Evolutionary conservation across 37 sponge, comb jelly and placozoan genomes (phyloP).

Genomic region (Chondrosia reniformis): DNA sequence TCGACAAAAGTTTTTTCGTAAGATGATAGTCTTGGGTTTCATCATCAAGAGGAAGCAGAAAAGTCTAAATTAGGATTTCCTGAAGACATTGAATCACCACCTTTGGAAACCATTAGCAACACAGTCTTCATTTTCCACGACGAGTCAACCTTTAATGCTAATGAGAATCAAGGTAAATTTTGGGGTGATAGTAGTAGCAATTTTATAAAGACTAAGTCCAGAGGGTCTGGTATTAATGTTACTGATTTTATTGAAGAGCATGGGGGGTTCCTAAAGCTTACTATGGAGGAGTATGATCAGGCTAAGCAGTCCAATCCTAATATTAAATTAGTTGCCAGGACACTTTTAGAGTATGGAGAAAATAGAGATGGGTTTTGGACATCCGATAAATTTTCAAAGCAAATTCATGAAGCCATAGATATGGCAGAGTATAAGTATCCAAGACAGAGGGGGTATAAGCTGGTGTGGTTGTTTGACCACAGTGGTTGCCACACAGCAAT

Average conservation of each 20-base stretch:
- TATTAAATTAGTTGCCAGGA: conserved; percentile 13
- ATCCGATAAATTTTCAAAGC: conserved; percentile 30
- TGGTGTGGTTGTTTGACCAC: conserved; percentile 53
- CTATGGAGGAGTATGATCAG: neutral
- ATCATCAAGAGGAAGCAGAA: neutral
- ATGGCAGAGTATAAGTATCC: conserved; percentile 57
- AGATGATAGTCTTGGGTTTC: conserved; percentile 31
- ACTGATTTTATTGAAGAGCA: conserved; percentile 16
- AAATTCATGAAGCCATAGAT: conserved; percentile 28
- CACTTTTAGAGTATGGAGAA: conserved; percentile 42
- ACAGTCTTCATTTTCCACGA: conserved; percentile 6
- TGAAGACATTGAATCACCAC: too few species aligned
- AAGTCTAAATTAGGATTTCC: neutral
- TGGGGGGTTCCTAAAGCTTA: conserved; percentile 22
- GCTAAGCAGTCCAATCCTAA: neutral
- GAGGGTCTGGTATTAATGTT: conserved; percentile 34
- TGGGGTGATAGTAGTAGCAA: too few species aligned
- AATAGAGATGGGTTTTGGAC: conserved; percentile 44
- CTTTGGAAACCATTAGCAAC: conserved; percentile 8
- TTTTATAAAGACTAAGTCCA: conserved; percentile 33
- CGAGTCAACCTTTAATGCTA: neutral
- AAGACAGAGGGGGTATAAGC: conserved; percentile 34
- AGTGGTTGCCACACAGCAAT: conserved; percentile 51
- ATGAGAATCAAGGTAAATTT: neutral
- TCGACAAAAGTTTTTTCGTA: conserved; percentile 26